Base-by-base conservation (phyloP, 2,797 vertebrate species). In the Ibycter americanus region DNA sequence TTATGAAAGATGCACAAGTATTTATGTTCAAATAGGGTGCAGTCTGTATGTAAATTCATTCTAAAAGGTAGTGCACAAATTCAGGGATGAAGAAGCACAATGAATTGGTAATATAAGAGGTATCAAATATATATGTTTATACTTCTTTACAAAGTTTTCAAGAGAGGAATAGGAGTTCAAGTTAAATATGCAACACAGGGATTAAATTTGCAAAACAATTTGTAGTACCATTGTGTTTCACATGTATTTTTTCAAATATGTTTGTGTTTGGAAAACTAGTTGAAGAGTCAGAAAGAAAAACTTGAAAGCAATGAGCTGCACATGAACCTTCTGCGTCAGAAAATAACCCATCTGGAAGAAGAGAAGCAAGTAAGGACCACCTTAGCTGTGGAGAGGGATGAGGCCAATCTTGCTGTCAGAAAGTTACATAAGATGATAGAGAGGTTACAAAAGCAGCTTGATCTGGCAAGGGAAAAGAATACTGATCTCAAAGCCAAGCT, bases 241-340 rank as follows among this genome's bases (percentile, higher is more conserved):
- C 12, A 21, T 44, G 3, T 25, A 21, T 49, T 77, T 80, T 91
- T 62, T 63, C 52, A 92, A 92, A 89, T 85, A 36, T 61, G 3
- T 4, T 73, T 78, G 63, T 93, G 74, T 59, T 83, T 59, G 87
- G 42, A 93, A 93, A 89, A 92, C 79, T 94, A 99, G 99, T 72
- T 99, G 51, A 99, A 99, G 96, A 97, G 97, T 62, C 99, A 99
- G 94, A 99, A 98, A 93, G 99, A 99, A 95, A 98, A 98, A 15
- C 97, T 99, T 56, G 98, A 99, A 78, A 99, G 98, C 97, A 99
- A 97, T 97, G 99, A 98, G 19, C 97, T 99, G 47, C 99, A 99
- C 80, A 61, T 99, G 97, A 99, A 98, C 59, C 97, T 99, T 40
- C 97, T 99, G 96, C 98, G 98, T 73, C 99, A 98, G 97, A 99